These are phyloP conservation scores for Passer domesticus DNA, from an alignment of 2,113 vertebrate species.

Conservation along the genomic window DNA sequence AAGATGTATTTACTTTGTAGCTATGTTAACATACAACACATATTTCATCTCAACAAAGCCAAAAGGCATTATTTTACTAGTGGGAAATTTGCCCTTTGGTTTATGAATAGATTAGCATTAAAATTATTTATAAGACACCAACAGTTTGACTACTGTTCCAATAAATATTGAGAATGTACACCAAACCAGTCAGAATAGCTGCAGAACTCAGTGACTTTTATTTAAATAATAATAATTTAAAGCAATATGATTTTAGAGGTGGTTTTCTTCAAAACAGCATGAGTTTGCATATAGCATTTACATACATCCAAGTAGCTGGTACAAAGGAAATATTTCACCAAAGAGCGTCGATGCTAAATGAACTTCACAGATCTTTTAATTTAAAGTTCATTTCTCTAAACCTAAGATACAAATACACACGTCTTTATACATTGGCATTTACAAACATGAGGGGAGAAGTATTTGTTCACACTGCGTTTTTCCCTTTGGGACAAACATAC, in stretches of 20 bases:
- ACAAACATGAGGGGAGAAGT: not conserved
- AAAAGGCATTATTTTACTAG: not conserved
- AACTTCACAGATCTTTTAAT: not conserved
- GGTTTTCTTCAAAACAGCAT: not conserved
- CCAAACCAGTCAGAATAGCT: not conserved
- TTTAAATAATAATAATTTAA: not conserved
- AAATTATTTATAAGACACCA: conserved; percentile 24
- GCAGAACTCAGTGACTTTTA: not conserved
- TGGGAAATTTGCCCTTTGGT: not conserved
- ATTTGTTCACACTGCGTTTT: not conserved
- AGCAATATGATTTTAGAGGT: not conserved
- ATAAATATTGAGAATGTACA: not conserved
- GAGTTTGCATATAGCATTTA: not conserved
- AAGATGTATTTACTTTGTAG: not conserved
- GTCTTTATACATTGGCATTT: not conserved
- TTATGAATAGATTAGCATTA: conserved; percentile 31
- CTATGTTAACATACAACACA: not conserved
- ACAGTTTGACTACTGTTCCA: conserved; percentile 9
- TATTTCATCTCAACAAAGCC: not conserved
- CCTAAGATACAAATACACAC: not conserved
- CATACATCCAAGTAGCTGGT: not conserved
- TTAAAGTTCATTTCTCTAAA: not conserved
- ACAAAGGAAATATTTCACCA: not conserved
- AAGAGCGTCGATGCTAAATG: not conserved
- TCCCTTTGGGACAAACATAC: not conserved